Conservation (phyloP, 2,797 vertebrate species). For the Scolopax rusticola region DNA sequence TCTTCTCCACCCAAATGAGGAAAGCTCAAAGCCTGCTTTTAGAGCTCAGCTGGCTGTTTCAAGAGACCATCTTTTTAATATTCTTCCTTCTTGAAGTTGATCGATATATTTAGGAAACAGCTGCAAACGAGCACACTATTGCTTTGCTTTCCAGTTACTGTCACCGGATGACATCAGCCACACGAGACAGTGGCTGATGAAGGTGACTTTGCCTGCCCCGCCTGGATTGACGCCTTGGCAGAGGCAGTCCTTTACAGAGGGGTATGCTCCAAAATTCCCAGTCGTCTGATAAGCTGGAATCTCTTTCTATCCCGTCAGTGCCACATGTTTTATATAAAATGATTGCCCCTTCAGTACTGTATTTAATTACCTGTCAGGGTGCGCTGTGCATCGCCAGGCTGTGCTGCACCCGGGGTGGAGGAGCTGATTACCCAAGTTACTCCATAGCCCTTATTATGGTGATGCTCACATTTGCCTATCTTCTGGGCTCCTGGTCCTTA, state of each 20-base stretch:
- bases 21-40: slow-evolving; percentile 71
- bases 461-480: background rate
- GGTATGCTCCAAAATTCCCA: background rate
- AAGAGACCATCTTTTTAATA: background rate
- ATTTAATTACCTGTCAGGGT: background rate
- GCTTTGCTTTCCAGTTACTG: background rate
- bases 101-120: slow-evolving; percentile 64
- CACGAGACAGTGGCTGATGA: background rate
- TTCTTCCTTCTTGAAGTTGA: slow-evolving; percentile 10
- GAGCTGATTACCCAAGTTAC: background rate
- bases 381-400: background rate
- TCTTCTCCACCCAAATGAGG: slow-evolving; percentile 56
- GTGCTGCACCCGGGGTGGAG: background rate
- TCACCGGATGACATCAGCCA: background rate
- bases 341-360: rapidly evolving
- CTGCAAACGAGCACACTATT: background rate
- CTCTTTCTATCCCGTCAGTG: rapidly evolving
- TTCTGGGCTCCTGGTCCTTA: background rate
- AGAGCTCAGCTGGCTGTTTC: slow-evolving; percentile 71
- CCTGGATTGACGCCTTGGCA: background rate
- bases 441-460: background rate
- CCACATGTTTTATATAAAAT: rapidly evolving
- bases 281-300: background rate
- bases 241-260: background rate
- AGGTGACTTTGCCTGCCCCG: slow-evolving; percentile 19